phyloP scores from a whole-genome alignment of 2,113 vertebrate species.

The Salvelinus fontinalis region DNA sequence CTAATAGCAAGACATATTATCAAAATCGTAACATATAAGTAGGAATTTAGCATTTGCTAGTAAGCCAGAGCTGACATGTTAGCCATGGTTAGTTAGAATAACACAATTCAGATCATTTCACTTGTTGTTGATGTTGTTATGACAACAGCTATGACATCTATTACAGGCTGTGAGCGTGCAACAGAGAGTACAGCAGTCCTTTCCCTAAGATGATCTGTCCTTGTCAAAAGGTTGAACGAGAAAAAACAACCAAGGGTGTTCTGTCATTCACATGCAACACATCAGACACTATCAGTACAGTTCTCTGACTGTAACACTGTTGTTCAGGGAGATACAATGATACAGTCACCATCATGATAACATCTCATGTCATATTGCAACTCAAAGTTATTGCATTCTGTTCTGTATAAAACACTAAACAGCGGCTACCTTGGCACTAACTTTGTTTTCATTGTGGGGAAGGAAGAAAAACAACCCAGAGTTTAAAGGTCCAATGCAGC shows the following conservation, averaged over 20 bases:
- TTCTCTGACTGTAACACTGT: constrained; percentile 28
- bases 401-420: constrained; percentile 62
- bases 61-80: neutral
- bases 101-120: too few relatives aligned
- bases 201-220: neutral
- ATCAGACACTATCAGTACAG: constrained; percentile 23
- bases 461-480: constrained; percentile 45
- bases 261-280: constrained; percentile 26
- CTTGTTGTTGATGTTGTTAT: too few relatives aligned
- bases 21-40: too few relatives aligned
- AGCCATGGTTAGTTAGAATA: neutral
- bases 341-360: constrained; percentile 35
- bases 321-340: constrained; percentile 11
- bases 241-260: neutral
- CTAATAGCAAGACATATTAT: too few relatives aligned
- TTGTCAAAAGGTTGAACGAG: neutral
- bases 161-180: too few relatives aligned
- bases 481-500: constrained; percentile 17
- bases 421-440: constrained; percentile 49
- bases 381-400: constrained; percentile 58
- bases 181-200: too few relatives aligned
- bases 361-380: constrained; percentile 50
- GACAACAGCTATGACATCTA: too few relatives aligned
- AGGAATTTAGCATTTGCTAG: neutral
- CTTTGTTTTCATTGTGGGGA: constrained; percentile 53